Percentiles rank a stretch among this genome's conserved stretches.
Evolutionary conservation across 1,140 invertebrate species (phyloP).

Genomic region (Caerostris extrusa): DNA sequence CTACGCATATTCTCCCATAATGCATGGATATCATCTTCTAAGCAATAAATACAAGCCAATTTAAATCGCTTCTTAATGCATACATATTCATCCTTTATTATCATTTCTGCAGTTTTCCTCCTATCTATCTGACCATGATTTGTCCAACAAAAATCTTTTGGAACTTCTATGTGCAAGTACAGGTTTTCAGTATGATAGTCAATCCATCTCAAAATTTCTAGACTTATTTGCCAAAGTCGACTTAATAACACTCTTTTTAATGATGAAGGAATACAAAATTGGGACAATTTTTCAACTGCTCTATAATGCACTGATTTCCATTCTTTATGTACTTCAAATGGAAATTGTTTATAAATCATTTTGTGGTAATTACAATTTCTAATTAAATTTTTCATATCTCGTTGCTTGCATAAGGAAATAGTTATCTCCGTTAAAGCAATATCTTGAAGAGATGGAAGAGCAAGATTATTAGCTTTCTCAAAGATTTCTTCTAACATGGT

Average conservation of each 20-base stretch:
- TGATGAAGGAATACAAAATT: neutral
- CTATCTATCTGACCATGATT: constrained; percentile 33
- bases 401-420: neutral
- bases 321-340: neutral
- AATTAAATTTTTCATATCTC: neutral
- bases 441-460: neutral
- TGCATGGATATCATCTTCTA: constrained; percentile 6
- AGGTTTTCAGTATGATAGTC: constrained; percentile 12
- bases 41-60: constrained; percentile 60
- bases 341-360: neutral
- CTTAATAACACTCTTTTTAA: neutral
- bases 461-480: neutral
- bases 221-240: neutral
- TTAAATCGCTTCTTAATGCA: constrained; percentile 30
- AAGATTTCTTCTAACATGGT: neutral
- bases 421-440: neutral
- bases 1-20: constrained; percentile 32
- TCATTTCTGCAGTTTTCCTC: constrained; percentile 43
- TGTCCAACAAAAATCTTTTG: constrained; percentile 60
- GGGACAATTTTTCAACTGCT: neutral
- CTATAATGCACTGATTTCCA: neutral
- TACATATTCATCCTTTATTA: constrained; percentile 55
- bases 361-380: neutral
- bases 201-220: neutral
- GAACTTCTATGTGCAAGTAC: neutral